Conservation (phyloP, 1,140 invertebrate genomes). For the Chironomus tepperi region DNA sequence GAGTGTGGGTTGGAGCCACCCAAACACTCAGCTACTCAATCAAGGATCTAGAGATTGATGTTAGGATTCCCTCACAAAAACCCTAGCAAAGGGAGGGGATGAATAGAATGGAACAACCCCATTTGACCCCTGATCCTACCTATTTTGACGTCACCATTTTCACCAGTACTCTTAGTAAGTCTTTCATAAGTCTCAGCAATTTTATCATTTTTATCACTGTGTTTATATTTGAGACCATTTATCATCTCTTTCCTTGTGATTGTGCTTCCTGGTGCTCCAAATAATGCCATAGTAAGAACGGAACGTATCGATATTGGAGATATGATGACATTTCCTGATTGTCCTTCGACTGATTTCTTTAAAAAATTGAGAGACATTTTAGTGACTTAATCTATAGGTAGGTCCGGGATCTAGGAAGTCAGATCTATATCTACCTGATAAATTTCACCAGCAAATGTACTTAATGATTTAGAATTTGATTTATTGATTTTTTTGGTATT, state of each 20-base stretch:
- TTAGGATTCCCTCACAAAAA: too few species aligned
- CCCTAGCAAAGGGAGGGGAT: too few species aligned
- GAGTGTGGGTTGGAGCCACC: too few species aligned
- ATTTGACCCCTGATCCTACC: constrained; percentile 25
- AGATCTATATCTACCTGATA: neutral
- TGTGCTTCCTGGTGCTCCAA: constrained; percentile 42
- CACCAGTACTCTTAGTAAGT: constrained; percentile 37
- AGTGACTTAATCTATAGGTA: too few species aligned
- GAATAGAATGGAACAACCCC: too few species aligned
- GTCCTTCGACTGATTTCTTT: neutral
- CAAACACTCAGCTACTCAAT: too few species aligned
- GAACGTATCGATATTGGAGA: constrained; percentile 42
- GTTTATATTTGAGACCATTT: constrained; percentile 36
- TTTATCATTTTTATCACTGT: constrained; percentile 31
- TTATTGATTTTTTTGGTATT: too few species aligned
- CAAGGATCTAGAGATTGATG: too few species aligned
- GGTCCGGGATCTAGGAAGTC: too few species aligned
- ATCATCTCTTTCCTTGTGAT: constrained; percentile 47
- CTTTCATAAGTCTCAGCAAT: constrained; percentile 33
- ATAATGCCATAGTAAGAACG: constrained; percentile 41
- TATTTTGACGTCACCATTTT: constrained; percentile 42
- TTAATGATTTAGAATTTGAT: neutral
- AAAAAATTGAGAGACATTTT: neutral
- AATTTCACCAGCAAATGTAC: neutral
- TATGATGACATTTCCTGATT: constrained; percentile 39